These are phyloP conservation scores for Hyphantria cunea DNA, from an alignment of 1,140 invertebrate species.

Conservation along the genomic window DNA sequence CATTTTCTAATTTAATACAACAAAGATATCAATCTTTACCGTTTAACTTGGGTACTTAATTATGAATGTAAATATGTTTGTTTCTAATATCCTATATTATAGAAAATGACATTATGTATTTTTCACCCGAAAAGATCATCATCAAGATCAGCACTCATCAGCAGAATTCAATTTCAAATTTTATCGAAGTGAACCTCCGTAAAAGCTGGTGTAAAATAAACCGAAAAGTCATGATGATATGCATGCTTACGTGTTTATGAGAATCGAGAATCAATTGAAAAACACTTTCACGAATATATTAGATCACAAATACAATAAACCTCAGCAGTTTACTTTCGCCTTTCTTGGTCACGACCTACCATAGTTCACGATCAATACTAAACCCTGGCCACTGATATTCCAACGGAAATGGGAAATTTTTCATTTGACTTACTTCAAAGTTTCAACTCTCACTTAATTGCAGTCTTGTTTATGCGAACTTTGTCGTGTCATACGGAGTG, in stretches of 20 bases:
- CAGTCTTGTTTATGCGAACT: neutral
- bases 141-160: too few relatives aligned
- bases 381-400: constrained; percentile 22
- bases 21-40: too few relatives aligned
- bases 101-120: too few relatives aligned
- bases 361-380: constrained; percentile 35
- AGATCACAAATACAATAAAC: constrained; percentile 30
- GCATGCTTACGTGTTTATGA: neutral
- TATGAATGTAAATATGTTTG: too few relatives aligned
- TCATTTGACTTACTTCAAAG: constrained; percentile 6
- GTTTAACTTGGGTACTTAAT: too few relatives aligned
- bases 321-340: constrained; percentile 38
- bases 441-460: constrained; percentile 17
- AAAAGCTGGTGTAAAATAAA: too few relatives aligned
- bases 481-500: constrained; percentile 18
- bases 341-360: constrained; percentile 39
- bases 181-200: too few relatives aligned
- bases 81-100: too few relatives aligned
- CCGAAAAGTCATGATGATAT: too few relatives aligned
- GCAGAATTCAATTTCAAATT: too few relatives aligned
- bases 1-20: too few relatives aligned
- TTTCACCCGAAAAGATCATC: too few relatives aligned
- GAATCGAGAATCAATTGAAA: constrained; percentile 11
- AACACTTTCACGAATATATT: constrained; percentile 31
- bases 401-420: constrained; percentile 21